Evolutionary conservation across 2,888 invertebrate species (phyloP), one percentile per base, ranked within the genome.

Genomic region (Alloscopus bannaensis): DNA sequence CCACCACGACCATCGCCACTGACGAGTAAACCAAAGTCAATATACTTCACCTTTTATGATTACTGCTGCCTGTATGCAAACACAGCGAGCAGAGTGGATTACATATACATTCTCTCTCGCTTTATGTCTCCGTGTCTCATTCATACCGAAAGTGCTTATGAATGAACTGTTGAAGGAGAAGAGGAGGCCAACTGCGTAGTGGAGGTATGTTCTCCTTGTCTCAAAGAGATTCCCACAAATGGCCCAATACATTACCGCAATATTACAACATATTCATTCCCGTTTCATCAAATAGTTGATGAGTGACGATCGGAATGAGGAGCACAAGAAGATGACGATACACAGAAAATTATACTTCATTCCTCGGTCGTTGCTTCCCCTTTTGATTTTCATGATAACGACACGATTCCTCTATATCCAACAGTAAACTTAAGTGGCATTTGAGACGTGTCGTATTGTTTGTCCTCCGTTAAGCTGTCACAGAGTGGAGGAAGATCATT

Each of bases 11-110:
- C 65, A 31, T 65, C 57, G 57, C 57, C 13, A 8, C 13, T 36
- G 8, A 36, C 13, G 36, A 36, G 36, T 36, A 13, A 6, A 36
- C 36, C 8, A 13, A 6, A 36, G 8, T 36, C 13, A 13, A 13
- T 6, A 59, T 75, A 75, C 68, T 62, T 76, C 50, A 76, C 76
- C 76, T 76, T 76, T 76, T 76, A 76, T 69, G 60, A 69, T 62
- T 69, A 62, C n/a, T n/a, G n/a, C n/a, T n/a, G n/a, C n/a, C n/a
- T n/a, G n/a, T 42, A 62, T 62, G 62, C 68, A 76, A 69, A 69
- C 31, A 55, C 55, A n/a, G 20, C 40, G 52, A 64, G 57, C 31
- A 59, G 60, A 60, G n/a, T 36, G 24, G 60, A 60, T 60, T 60
- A 60, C 24, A 20, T 24, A n/a, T 31, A 20, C 20, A n/a, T 59